Evolutionary conservation across 2,113 vertebrate species (phyloP), one percentile per base, ranked within the genome.

Genomic region (Elephas maximus): DNA sequence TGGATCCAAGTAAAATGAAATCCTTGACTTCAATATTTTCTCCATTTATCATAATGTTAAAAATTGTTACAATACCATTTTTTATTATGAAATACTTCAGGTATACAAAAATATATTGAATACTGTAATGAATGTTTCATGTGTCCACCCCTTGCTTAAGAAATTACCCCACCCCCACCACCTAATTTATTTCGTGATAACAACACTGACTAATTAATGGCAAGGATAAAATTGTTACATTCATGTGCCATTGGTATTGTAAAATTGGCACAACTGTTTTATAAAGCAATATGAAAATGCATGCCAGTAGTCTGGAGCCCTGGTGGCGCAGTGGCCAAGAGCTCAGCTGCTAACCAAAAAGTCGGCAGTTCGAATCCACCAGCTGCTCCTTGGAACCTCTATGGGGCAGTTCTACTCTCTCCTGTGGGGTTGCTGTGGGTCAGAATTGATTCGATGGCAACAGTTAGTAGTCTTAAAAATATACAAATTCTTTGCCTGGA

Each of bases 251-350:
- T 26, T 91, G n/a, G 37, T 65, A 24, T 65, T 91, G 23, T 74
- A 80, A 91, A 93, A 88, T 88, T 88, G 53, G 23, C 23, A 65
- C 65, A 45, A 74, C 77, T 83, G 17, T 85, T 81, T 95, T 78
- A 82, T 53, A 88, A 78, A 88, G 10, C 45, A 48, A 62, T 79
- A 23, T 83, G 53, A n/a, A 23, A 88, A 93, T 26, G 51, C 48
- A 86, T 79, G 67, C 83, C 26, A 53, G 7, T 73, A 88, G 53
- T 17, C 53, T 57, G 53, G 53, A 57, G 53, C 53, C 15, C 15
- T 57, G 53, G 53, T 57, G 53, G 53, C 53, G 11, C 15, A 57
- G 53, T 57, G 15, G 53, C 11, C 4, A 57, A 57, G 53, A 57
- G 53, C 14, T 57, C 3, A 3, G 15, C 15, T 57, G 53, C 53